Evolutionary conservation across 2,797 vertebrate genomes (phyloP).

Genomic region (Clamator glandarius): DNA sequence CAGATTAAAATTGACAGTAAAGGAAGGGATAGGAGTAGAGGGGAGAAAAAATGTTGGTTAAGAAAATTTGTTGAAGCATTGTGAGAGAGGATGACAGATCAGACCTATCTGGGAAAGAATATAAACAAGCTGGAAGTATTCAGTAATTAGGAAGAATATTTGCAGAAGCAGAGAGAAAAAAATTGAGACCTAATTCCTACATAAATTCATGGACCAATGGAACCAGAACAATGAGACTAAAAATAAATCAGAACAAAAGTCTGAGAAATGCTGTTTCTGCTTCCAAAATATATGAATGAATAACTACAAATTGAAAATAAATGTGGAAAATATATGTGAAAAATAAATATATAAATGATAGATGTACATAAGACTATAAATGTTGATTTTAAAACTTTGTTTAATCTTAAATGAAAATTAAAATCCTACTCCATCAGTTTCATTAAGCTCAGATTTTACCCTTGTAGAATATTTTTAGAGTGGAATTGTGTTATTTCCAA

Average conservation of each 20-base stretch:
- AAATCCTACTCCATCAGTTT: neutral
- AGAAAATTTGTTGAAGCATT: neutral
- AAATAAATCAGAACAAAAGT: neutral
- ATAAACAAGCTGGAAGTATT: neutral
- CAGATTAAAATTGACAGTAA: constrained; percentile 28
- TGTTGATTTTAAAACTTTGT: neutral
- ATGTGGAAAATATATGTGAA: no score
- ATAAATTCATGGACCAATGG: neutral
- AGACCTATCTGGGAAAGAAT: neutral
- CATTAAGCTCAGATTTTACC: neutral
- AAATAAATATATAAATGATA: neutral
- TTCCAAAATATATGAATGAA: neutral
- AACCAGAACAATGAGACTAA: neutral
- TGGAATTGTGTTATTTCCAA: neutral
- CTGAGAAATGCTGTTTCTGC: neutral
- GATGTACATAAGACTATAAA: neutral
- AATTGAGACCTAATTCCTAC: neutral
- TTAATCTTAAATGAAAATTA: neutral
- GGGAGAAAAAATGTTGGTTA: neutral
- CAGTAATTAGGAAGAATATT: neutral
- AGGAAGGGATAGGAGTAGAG: neutral
- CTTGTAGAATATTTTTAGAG: neutral
- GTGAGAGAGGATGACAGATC: neutral
- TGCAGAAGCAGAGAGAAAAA: neutral
- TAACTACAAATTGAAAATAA: neutral